Evolutionary conservation across 1,140 invertebrate genomes (phyloP), one percentile per base, ranked within the genome.

Genomic region (Eurytemora carolleeae): DNA sequence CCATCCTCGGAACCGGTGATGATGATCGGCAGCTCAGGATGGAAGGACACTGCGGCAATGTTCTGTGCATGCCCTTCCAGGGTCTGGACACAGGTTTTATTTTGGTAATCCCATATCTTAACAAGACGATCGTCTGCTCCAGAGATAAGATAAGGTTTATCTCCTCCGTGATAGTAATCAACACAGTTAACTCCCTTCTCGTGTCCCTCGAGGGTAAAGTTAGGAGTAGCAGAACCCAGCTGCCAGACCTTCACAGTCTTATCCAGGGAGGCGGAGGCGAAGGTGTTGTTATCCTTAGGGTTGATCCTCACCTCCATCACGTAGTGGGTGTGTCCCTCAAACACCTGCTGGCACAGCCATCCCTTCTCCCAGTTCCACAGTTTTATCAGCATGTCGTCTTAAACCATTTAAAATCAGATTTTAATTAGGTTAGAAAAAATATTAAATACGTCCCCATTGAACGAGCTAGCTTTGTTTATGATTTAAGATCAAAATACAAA

Each of bases 251-350:
- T 99, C 3, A 99, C 83, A 1, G 92, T 97, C 64, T 90, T 82
- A 74, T 99, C 96, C 1, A 99, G 76, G 20, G 94, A 98, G 22
- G 94, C 96, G 70, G 89, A 95, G 2, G 94, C 96, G 76, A 99
- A 98, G n/a, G 94, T 98, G 71, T 99, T 99, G 72, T 98, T 98
- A 70, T 99, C 96, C 72, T 99, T 99, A 0, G 96, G 96, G 76
- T 99, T 99, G 66, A 99, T 89, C 0, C 95, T 93, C 68, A 98
- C 87, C 73, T 99, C 93, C 96, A 99, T 99, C 0, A 99, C 93
- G 71, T 98, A 99, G 71, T 99, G 96, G 0, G 90, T 92, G 73
- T 99, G 96, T 0, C 95, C 91, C 69, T 96, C 92, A 70, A 95
- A 96, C 1, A 95, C 86, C 73, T 98, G 93, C 67, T 96, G 94